A percentile compares a stretch with the other conserved stretches of the same genome.
Conservation (phyloP, 2,888 invertebrate species). For the Drosophila mimica region DNA sequence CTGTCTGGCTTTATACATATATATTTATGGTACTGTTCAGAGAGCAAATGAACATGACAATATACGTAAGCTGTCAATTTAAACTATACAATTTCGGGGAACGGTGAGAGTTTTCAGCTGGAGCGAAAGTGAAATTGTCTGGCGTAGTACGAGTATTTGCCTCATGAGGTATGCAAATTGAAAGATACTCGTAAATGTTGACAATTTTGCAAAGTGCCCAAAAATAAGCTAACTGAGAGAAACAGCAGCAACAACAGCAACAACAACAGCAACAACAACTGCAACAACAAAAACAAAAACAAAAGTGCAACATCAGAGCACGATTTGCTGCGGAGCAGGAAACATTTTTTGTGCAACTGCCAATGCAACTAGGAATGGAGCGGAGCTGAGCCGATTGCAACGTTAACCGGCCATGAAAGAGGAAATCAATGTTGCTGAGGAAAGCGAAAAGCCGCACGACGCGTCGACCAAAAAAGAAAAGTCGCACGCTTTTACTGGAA, state of each 20-base stretch:
- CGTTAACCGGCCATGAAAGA: slow-evolving; percentile 75
- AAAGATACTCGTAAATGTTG: slow-evolving; percentile 67
- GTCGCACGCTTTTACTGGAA: slow-evolving; percentile 70
- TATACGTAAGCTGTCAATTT: slow-evolving; percentile 24
- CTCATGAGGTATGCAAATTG: slow-evolving; percentile 67
- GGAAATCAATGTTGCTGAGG: slow-evolving; percentile 73
- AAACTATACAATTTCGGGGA: neutral
- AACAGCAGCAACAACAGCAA: slow-evolving; percentile 23
- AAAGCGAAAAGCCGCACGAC: slow-evolving; percentile 46
- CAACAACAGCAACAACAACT: slow-evolving; percentile 21
- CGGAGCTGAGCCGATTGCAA: slow-evolving; percentile 18
- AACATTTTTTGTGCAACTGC: slow-evolving; percentile 64
- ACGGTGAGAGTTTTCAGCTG: slow-evolving; percentile 37
- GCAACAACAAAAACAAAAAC: slow-evolving; percentile 5
- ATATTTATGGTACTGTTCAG: neutral
- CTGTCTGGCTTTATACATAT: neutral
- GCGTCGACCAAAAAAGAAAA: slow-evolving; percentile 52
- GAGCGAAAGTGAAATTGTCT: slow-evolving; percentile 62
- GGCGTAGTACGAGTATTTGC: slow-evolving; percentile 16
- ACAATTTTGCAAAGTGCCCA: slow-evolving; percentile 59
- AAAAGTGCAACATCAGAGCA: slow-evolving; percentile 41
- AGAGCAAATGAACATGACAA: slow-evolving; percentile 14
- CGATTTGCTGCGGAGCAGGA: slow-evolving; percentile 71
- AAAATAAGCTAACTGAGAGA: slow-evolving; percentile 41
- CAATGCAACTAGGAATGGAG: slow-evolving; percentile 28